Base-by-base conservation (phyloP, 2,888 invertebrate genomes). In the Dolichopus griseipennis region DNA sequence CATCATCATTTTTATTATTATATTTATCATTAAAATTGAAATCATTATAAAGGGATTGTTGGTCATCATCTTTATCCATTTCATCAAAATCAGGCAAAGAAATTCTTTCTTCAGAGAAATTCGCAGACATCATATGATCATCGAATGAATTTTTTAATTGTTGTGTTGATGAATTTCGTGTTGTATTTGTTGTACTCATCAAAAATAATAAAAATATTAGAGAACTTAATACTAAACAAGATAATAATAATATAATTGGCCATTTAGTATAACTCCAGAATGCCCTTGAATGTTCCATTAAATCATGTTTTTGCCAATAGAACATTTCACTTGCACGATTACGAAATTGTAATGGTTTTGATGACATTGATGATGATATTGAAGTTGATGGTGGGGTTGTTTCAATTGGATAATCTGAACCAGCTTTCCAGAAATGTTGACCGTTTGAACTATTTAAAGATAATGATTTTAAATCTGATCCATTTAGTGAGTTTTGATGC, bases 121-220 rank as follows among this genome's bases (percentile, higher is more conserved):
- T 52, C 2, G 52, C 52, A 4, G 52, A 52, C 52, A 52, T 52
- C 6, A 52, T 52, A 52, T 52, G 9, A 52, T 52, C 18, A 52
- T 52, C 6, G 8, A 10, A 8, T 10, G 1, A 2, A 12, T 37
- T 37, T 10, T 37, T 37, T 52, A n/a, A 52, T 52, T 6, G 6
- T 52, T 52, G 18, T 52, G 52, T 18, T 15, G 15, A 18, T 52
- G 52, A 18, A 52, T 52, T 52, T 52, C 18, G 15, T 52, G 52
- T 12, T 18, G n/a, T 18, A 52, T 52, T 52, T 52, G 52, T 52
- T 6, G 6, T 27, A 27, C 27, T 27, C 18, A 52, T 34, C 9
- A 64, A 20, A 64, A 64, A 64, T 34, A 64, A 34, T 34, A 64
- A 64, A 37, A 64, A 64, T 37, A 64, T 34, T 64, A 64, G 5